These are phyloP conservation scores for Peromyscus polionotus DNA, from an alignment of 2,113 vertebrate genomes.

Conservation along the genomic window DNA sequence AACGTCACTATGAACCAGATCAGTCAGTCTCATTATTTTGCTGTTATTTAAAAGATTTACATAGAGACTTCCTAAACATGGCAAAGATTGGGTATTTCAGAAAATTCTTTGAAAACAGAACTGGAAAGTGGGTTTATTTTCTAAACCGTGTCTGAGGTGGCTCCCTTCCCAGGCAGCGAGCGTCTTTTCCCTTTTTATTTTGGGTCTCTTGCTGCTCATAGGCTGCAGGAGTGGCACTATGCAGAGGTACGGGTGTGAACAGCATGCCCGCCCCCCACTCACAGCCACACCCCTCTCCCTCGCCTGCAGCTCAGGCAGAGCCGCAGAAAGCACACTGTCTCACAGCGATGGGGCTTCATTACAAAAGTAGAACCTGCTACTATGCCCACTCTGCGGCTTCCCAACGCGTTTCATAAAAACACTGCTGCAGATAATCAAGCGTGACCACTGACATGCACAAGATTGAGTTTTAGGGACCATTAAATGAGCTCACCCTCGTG, in stretches of 20 bases:
- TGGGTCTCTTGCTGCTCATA: slow-evolving; percentile 78
- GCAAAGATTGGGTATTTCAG: slow-evolving; percentile 57
- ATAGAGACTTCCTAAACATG: slow-evolving; percentile 40
- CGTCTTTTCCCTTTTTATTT: slow-evolving; percentile 73
- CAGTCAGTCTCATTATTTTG: neutral
- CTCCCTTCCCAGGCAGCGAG: slow-evolving; percentile 72
- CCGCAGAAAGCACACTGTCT: slow-evolving; percentile 70
- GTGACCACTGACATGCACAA: slow-evolving; percentile 90
- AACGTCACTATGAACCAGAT: slow-evolving; percentile 52
- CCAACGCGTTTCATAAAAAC: slow-evolving; percentile 87
- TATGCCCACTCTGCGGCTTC: slow-evolving; percentile 81
- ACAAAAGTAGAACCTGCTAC: slow-evolving; percentile 83
- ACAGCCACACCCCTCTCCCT: neutral
- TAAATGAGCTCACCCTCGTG: slow-evolving; percentile 90
- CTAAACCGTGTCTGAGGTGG: slow-evolving; percentile 73
- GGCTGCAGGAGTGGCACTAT: slow-evolving; percentile 70
- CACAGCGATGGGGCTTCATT: slow-evolving; percentile 79
- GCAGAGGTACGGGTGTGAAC: neutral
- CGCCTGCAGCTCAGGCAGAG: slow-evolving; percentile 77
- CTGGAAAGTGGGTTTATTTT: slow-evolving; percentile 78
- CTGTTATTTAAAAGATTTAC: slow-evolving; percentile 30
- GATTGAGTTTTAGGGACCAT: slow-evolving; percentile 93
- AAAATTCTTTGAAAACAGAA: slow-evolving; percentile 65
- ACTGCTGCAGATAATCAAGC: slow-evolving; percentile 90
- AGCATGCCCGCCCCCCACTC: neutral